Evolutionary conservation across 2,113 vertebrate species (phyloP).

Genomic region (Cyanocitta stelleri): DNA sequence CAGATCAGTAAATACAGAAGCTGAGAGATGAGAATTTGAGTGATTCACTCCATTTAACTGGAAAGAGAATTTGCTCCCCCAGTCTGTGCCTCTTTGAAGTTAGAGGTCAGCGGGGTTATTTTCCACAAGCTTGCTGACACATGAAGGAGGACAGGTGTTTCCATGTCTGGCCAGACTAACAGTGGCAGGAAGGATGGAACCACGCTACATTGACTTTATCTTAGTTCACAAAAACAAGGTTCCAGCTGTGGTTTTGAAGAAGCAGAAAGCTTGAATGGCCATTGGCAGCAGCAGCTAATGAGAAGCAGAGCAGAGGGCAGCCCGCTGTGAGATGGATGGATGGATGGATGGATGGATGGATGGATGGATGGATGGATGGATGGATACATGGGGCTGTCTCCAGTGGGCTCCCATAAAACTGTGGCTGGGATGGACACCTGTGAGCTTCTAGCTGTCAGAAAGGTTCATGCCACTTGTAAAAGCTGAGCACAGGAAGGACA

Average conservation of each 20-base stretch:
- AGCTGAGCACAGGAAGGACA: background rate
- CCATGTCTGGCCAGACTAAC: background rate
- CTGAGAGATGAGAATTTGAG: background rate
- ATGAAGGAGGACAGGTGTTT: background rate
- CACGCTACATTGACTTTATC: slow-evolving; percentile 20
- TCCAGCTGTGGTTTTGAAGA: background rate
- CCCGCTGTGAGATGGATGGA: fast-evolving
- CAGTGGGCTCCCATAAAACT: background rate
- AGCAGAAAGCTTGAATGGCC: background rate
- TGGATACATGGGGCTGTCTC: fast-evolving
- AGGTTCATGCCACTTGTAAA: background rate
- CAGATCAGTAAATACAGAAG: background rate
- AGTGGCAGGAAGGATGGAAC: slow-evolving; percentile 25
- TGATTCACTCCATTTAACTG: background rate
- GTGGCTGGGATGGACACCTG: background rate
- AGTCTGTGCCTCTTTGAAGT: background rate
- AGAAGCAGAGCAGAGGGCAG: background rate
- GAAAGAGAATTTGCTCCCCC: background rate
- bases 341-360: too few relatives aligned
- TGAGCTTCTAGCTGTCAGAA: background rate
- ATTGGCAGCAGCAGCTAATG: background rate
- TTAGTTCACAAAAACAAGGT: background rate
- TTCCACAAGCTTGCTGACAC: background rate
- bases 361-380: background rate
- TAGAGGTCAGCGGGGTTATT: background rate